Evolutionary conservation across 2,888 invertebrate species (phyloP).

Genomic region (Deilephila elpenor): DNA sequence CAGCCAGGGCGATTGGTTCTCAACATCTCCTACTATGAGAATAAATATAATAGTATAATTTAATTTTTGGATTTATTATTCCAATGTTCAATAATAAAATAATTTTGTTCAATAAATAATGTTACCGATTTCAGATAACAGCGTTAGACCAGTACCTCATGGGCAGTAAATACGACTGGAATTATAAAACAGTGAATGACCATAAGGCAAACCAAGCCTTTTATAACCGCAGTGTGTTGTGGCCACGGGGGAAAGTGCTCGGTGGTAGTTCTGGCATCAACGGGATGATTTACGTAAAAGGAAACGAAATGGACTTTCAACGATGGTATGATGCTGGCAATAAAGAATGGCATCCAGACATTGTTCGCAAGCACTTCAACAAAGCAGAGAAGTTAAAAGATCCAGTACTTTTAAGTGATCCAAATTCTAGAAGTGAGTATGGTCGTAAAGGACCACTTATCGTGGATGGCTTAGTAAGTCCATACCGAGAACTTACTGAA

Average conservation of each 20-base stretch:
- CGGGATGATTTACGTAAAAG: constrained; percentile 77
- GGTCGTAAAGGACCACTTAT: constrained; percentile 31
- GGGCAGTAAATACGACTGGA: constrained; percentile 24
- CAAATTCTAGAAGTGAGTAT: constrained; percentile 26
- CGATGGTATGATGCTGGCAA: constrained; percentile 61
- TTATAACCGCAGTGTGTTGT: constrained; percentile 48
- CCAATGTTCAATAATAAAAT: too few species aligned
- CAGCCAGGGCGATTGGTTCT: neutral
- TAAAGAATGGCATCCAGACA: constrained; percentile 39
- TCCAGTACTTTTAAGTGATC: constrained; percentile 9
- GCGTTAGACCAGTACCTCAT: constrained; percentile 27
- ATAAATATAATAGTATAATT: too few species aligned
- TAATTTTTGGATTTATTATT: too few species aligned
- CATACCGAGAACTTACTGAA: constrained; percentile 19
- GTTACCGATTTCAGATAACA: constrained; percentile 23
- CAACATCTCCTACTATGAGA: neutral
- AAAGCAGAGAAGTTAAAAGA: constrained; percentile 45
- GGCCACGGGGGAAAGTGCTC: constrained; percentile 84
- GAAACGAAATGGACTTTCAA: constrained; percentile 69
- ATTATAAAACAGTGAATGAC: constrained; percentile 25
- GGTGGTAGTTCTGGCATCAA: constrained; percentile 80
- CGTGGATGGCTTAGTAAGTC: constrained; percentile 30
- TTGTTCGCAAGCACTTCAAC: constrained; percentile 67
- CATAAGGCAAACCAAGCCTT: constrained; percentile 77
- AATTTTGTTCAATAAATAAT: neutral